These are phyloP conservation scores for Ictidomys tridecemlineatus DNA, from an alignment of 2,113 vertebrate species.

Conservation along the genomic window DNA sequence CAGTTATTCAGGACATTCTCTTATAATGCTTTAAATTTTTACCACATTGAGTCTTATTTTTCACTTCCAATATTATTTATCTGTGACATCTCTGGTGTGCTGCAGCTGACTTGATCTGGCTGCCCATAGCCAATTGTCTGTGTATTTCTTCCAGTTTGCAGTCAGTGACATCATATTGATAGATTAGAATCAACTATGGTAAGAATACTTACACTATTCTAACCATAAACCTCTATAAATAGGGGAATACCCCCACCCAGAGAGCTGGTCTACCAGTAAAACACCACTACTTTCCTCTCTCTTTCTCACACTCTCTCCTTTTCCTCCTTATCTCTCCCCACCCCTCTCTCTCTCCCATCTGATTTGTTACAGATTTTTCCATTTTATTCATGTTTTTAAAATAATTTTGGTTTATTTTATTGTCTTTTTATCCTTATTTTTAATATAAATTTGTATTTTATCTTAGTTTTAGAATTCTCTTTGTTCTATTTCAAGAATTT, in stretches of 20 bases:
- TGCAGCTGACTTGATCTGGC: background rate
- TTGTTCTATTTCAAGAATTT: slow-evolving; percentile 13
- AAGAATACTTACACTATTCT: background rate
- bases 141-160: background rate
- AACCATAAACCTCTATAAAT: background rate
- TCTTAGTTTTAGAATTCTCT: slow-evolving; percentile 25
- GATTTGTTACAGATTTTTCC: background rate
- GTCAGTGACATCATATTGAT: no score
- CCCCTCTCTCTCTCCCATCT: background rate
- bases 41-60: background rate
- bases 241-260: rapidly evolving
- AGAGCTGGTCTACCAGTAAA: background rate
- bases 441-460: background rate
- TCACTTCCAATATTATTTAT: background rate
- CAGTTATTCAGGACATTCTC: background rate
- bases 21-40: background rate
- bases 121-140: background rate
- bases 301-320: no score
- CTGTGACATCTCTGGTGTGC: background rate
- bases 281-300: background rate
- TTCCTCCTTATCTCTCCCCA: background rate
- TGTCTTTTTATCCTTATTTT: slow-evolving; percentile 1
- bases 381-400: background rate
- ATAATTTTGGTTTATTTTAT: background rate
- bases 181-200: background rate